Evolutionary conservation across 2,888 invertebrate genomes (phyloP).

Genomic region (Nemurella pictetii): DNA sequence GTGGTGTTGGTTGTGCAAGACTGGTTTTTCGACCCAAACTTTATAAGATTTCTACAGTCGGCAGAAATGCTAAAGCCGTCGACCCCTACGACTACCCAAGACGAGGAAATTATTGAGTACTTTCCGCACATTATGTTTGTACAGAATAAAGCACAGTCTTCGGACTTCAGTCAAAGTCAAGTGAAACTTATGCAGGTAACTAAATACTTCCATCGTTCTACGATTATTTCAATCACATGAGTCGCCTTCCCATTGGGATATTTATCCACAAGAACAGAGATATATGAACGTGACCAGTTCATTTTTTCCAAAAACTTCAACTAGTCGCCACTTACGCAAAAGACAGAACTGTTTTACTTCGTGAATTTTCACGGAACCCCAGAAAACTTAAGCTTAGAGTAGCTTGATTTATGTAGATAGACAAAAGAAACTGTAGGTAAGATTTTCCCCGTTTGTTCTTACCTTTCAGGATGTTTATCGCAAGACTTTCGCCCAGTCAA

Average conservation of each 20-base stretch:
- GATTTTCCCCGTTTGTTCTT: too few species aligned
- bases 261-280: too few species aligned
- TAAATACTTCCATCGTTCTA: background rate
- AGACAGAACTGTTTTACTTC: too few species aligned
- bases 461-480: conserved; percentile 54
- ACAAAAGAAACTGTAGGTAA: too few species aligned
- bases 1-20: conserved; percentile 86
- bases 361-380: too few species aligned
- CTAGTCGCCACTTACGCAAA: too few species aligned
- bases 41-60: conserved; percentile 76
- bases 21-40: conserved; percentile 83
- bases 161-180: conserved; percentile 68
- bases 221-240: too few species aligned
- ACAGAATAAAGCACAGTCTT: conserved; percentile 76
- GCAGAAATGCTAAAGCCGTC: conserved; percentile 88
- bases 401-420: too few species aligned
- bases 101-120: conserved; percentile 71
- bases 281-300: too few species aligned
- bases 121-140: conserved; percentile 82
- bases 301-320: too few species aligned
- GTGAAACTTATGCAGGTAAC: conserved; percentile 63
- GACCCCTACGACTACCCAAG: conserved; percentile 62
- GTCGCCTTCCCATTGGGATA: too few species aligned
- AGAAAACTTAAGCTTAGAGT: too few species aligned
- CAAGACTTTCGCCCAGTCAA: conserved; percentile 64